These are phyloP conservation scores for Meteorus colon DNA, from an alignment of 2,888 invertebrate species.

Conservation along the genomic window DNA sequence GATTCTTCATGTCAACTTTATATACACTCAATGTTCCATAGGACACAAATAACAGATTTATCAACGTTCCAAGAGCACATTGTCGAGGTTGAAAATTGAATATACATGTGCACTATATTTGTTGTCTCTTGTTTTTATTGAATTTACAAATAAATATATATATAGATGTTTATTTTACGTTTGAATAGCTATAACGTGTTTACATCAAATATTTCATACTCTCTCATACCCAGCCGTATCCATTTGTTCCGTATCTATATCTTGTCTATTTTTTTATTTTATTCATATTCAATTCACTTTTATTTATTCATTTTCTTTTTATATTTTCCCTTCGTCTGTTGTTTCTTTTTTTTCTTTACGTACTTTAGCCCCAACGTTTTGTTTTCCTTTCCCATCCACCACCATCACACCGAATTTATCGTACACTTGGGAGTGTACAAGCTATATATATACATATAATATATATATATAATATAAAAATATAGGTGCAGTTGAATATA, in stretches of 20 bases:
- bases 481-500: background rate
- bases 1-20: constrained; percentile 1
- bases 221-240: constrained; percentile 17
- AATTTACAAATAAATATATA: constrained; percentile 23
- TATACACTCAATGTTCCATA: constrained; percentile 5
- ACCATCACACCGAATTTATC: constrained; percentile 32
- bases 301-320: constrained; percentile 11
- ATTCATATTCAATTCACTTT: background rate
- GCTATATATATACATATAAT: background rate
- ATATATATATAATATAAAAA: constrained; percentile 17
- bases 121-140: background rate
- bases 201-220: constrained; percentile 39
- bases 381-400: constrained; percentile 18
- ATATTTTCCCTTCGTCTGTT: constrained; percentile 5
- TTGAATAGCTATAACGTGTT: background rate
- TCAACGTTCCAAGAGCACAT: constrained; percentile 43
- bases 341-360: constrained; percentile 22
- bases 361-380: constrained; percentile 9
- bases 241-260: constrained; percentile 21
- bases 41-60: constrained; percentile 43
- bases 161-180: constrained; percentile 20
- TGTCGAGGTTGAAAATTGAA: constrained; percentile 36
- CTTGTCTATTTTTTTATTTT: background rate
- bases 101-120: constrained; percentile 25
- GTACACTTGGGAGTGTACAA: constrained; percentile 28